Base-by-base conservation (phyloP, 2,113 vertebrate genomes). In the Tympanuchus pallidicinctus region DNA sequence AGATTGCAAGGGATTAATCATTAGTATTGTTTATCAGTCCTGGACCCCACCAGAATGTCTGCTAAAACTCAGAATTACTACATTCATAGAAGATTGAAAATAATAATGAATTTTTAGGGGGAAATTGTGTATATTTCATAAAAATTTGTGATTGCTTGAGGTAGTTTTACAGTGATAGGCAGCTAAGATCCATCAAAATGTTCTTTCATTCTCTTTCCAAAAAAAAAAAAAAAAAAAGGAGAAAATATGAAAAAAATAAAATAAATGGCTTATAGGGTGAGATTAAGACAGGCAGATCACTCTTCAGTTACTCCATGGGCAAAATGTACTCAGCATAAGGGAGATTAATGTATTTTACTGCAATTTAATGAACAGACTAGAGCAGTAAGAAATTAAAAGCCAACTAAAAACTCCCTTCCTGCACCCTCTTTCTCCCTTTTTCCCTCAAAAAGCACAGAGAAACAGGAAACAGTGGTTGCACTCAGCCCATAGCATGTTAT, bases 1-100 rank as follows among this genome's bases (percentile, higher is more conserved):
- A 0, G 8, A 38, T 34, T 7, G 19, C 8, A 43, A 60, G 3
- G 61, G 4, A 67, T 5, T 79, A 4, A 48, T 56, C 48, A 82
- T 82, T 10, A 43, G 15, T 34, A 13, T 19, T 38, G 5, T 47
- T 85, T 70, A 70, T 8, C 17, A 73, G 0, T 59, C 7, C 7
- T 85, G 56, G 13, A 74, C 1, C 4, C 7, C 22, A 70, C 13
- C 34, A 82, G 5, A 64, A 60, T 60, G 65, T 48, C 22, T 84
- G 5, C 16, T 22, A 21, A 63, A 24, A 13, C 3, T 48, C 7
- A 38, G 0, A 0, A 9, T 22, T 70, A n/a, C 6, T 52, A 8
- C 70, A 38, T 52, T 57, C 40, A 32, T 10, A 30, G 30, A 8
- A 78, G 43, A 50, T 5, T 71, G 19, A 82, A 67, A 18, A 75